Conservation (phyloP, 2,113 vertebrate species). For the Chloroceryle aenea region DNA sequence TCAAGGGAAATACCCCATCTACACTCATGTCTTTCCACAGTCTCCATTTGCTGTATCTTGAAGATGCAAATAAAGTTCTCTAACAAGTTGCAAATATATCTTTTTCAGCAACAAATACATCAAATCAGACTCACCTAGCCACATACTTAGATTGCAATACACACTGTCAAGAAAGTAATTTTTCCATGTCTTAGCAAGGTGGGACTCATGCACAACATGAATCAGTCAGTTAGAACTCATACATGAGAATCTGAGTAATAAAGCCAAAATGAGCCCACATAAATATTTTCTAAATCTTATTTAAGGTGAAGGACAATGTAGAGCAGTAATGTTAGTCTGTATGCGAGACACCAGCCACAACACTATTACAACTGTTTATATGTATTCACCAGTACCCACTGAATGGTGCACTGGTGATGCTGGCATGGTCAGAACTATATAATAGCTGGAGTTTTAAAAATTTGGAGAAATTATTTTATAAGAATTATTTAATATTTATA, state of each 20-base stretch:
- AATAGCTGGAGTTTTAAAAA: no score
- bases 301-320: not conserved
- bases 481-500: no score
- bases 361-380: not conserved
- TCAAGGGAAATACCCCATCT: not conserved
- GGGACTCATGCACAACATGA: not conserved
- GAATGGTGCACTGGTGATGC: no score
- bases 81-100: not conserved
- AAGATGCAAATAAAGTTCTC: not conserved
- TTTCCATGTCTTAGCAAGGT: not conserved
- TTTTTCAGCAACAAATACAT: not conserved
- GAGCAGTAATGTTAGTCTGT: not conserved
- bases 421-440: no score
- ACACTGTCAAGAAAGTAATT: not conserved
- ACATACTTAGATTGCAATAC: not conserved
- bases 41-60: not conserved
- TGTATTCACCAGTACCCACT: not conserved
- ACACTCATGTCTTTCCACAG: not conserved
- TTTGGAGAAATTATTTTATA: no score
- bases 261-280: not conserved
- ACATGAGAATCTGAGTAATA: not conserved
- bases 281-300: not conserved
- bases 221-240: not conserved
- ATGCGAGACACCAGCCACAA: not conserved
- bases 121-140: not conserved